These are phyloP conservation scores for Asarcornis scutulata DNA, from an alignment of 2,113 vertebrate genomes.

Conservation along the genomic window DNA sequence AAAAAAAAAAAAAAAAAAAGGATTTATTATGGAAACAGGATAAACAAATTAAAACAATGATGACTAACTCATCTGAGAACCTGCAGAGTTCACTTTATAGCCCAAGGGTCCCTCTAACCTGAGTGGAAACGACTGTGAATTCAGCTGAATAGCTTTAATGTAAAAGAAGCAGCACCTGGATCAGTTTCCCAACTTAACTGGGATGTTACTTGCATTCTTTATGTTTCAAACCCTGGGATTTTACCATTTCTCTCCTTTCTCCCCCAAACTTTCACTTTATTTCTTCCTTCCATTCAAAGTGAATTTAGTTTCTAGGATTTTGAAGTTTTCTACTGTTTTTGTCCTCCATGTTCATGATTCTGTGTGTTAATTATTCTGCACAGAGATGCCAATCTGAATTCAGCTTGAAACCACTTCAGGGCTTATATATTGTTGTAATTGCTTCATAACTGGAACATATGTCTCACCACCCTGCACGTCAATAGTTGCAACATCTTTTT, in stretches of 20 bases:
- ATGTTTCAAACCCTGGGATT: neutral
- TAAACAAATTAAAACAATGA: constrained; percentile 36
- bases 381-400: constrained; percentile 16
- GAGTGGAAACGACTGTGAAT: neutral
- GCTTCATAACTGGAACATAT: constrained; percentile 60
- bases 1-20: neutral
- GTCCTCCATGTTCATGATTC: neutral
- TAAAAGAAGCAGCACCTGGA: neutral
- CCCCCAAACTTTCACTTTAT: neutral
- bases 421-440: constrained; percentile 65
- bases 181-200: neutral
- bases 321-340: neutral
- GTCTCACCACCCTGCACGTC: constrained; percentile 49
- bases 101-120: neutral
- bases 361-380: neutral
- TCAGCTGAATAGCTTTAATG: neutral
- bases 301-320: neutral
- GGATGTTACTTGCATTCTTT: neutral
- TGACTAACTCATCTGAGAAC: constrained; percentile 21
- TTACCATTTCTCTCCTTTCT: neutral
- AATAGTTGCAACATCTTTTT: constrained; percentile 56
- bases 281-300: neutral
- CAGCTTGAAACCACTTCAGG: constrained; percentile 44
- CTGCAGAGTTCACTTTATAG: neutral
- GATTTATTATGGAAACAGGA: constrained; percentile 40